Base-by-base conservation (phyloP, 2,113 vertebrate genomes). In the Odocoileus virginianus region DNA sequence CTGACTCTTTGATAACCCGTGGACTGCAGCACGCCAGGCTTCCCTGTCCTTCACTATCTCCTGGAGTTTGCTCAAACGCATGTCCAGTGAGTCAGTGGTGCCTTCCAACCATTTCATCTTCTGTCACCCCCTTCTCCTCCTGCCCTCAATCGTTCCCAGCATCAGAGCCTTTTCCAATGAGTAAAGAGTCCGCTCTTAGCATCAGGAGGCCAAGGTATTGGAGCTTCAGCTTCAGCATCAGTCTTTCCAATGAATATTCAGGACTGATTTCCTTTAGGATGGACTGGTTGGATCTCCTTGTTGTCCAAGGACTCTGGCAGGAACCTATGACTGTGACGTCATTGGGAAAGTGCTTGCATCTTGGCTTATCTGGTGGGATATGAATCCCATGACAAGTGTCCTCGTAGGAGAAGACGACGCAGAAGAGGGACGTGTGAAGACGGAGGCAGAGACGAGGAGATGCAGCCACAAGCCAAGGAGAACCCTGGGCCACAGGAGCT, bases 391-490 rank as follows among this genome's bases (percentile, higher is more conserved):
- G 25, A 33, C 15, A 4, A 10, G 13, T 13, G 40, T 89, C 74
- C 47, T 43, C 5, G 5, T 23, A 13, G 55, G 83, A n/a, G 36
- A 30, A 55, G 23, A 43, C 13, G 94, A 52, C 54, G 27, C 54
- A 2, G 28, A 15, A 17, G 21, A 19, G 40, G 30, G n/a, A 17
- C 27, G 1, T 0, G 1, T 1, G n/a, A 30, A n/a, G 60, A 15
- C 1, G 0, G 2, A 60, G 3, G 16, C 6, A 33, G 52, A 71
- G n/a, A 6, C 1, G 1, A 15, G 45, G 82, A 12, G 6, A 12
- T 1, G 12, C 1, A 0, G 16, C 43, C 13, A 2, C 27, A 27
- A 13, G 43, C 87, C 6, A 3, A 55, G 43, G 17, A 15, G 6
- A 0, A 1, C 47, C 40, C 0, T 13, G 28, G 6, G 25, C 21